Conservation (phyloP, 2,888 invertebrate species). For the Lepeophtheirus nordmannii region DNA sequence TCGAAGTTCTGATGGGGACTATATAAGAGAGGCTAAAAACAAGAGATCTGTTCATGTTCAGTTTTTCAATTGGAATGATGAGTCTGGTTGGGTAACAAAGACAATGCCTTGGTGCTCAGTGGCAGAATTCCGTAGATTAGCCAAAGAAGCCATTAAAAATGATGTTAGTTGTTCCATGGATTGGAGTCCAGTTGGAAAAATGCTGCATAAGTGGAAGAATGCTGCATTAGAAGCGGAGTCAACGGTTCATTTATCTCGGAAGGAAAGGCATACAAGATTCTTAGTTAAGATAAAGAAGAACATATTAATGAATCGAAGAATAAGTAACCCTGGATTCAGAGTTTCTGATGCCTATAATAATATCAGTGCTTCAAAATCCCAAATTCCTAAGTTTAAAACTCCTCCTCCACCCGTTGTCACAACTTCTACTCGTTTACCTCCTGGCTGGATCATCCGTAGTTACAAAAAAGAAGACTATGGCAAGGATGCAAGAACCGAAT, state of each 20-base stretch:
- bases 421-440: conserved; percentile 2
- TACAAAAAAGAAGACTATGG: neutral
- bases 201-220: conserved; percentile 2
- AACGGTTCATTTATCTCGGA: conserved; percentile 9
- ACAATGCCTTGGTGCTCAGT: conserved; percentile 8
- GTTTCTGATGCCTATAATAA: no score
- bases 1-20: neutral
- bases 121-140: conserved; percentile 4
- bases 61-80: conserved; percentile 24
- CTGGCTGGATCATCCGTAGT: conserved; percentile 5
- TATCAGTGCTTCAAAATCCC: no score
- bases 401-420: neutral
- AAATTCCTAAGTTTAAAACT: no score
- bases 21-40: neutral
- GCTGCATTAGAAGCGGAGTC: conserved; percentile 16
- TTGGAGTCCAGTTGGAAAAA: conserved; percentile 9
- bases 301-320: no score
- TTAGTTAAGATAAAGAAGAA: neutral
- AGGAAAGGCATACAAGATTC: conserved; percentile 9
- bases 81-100: conserved; percentile 22
- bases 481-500: neutral
- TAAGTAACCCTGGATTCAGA: no score
- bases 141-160: neutral
- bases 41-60: conserved; percentile 14
- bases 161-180: neutral